Percentiles rank a stretch among this genome's conserved stretches.
Conservation (phyloP, 2,797 vertebrate species). For the Varecia variegata region DNA sequence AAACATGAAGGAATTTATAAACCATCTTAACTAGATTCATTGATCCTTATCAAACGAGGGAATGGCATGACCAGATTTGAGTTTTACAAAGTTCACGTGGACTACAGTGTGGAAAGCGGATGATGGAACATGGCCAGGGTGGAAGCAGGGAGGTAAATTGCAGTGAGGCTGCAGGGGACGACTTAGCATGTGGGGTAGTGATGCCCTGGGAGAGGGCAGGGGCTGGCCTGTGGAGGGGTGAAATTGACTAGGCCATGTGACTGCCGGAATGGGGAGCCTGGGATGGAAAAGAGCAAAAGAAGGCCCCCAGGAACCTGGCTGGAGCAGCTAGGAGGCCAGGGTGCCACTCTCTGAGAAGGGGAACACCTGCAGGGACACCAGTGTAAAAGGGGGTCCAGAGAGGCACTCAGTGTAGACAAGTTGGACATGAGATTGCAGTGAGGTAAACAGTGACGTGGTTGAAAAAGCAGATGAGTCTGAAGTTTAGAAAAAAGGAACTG, state of each 20-base stretch:
- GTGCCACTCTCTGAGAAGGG: too few relatives aligned
- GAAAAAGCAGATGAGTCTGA: neutral
- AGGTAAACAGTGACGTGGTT: too few relatives aligned
- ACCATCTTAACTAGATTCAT: neutral
- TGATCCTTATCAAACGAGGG: too few relatives aligned
- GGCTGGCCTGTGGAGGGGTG: too few relatives aligned
- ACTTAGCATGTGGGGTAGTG: fast-evolving
- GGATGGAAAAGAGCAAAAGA: neutral
- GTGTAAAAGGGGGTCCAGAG: neutral
- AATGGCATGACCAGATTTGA: neutral
- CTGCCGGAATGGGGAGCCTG: neutral
- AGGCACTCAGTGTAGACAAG: neutral
- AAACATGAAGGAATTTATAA: neutral
- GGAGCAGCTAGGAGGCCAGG: neutral
- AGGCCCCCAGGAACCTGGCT: neutral
- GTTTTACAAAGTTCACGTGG: neutral
- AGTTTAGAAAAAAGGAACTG: neutral
- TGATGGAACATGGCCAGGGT: neutral
- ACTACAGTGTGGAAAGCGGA: neutral
- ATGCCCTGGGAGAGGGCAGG: neutral
- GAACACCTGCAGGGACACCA: neutral
- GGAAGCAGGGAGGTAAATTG: neutral
- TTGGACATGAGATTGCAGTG: neutral
- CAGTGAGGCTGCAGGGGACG: neutral
- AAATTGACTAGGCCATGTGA: neutral